A percentile compares a stretch with the other conserved stretches of the same genome.
Conservation (phyloP, 2,797 vertebrate genomes). For the Ctenochaetus hawaiiensis region DNA sequence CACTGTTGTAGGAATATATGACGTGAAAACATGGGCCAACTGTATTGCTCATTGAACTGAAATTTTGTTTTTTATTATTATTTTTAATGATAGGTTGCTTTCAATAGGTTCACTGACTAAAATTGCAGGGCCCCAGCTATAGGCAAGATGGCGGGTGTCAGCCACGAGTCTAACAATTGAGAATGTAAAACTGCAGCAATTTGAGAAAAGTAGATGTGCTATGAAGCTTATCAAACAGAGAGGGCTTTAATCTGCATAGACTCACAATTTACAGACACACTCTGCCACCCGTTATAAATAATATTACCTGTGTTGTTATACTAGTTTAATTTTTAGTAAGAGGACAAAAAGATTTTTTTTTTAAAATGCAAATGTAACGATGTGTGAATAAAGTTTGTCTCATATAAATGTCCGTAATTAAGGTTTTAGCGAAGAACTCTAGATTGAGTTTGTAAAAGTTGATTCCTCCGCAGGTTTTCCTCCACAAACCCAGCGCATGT, state of each 20-base stretch:
- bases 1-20: too few species aligned
- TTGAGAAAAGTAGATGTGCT: neutral
- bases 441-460: neutral
- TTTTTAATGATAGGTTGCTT: too few species aligned
- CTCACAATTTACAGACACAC: neutral
- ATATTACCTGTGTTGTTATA: too few species aligned
- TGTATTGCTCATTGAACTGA: too few species aligned
- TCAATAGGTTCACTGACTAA: too few species aligned
- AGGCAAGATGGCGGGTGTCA: neutral
- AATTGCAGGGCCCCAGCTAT: too few species aligned
- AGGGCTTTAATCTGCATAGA: neutral
- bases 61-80: too few species aligned
- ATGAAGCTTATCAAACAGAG: neutral
- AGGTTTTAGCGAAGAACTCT: neutral
- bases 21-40: too few species aligned
- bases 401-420: too few species aligned
- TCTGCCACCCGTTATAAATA: neutral
- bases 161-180: neutral
- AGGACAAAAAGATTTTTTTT: too few species aligned
- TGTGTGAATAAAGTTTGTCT: neutral
- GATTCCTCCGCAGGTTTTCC: neutral
- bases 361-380: too few species aligned
- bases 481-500: conserved; percentile 56
- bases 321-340: too few species aligned
- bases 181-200: neutral